These are phyloP conservation scores for Drosophila takahashii DNA, from an alignment of 1,140 invertebrate species.

Conservation along the genomic window DNA sequence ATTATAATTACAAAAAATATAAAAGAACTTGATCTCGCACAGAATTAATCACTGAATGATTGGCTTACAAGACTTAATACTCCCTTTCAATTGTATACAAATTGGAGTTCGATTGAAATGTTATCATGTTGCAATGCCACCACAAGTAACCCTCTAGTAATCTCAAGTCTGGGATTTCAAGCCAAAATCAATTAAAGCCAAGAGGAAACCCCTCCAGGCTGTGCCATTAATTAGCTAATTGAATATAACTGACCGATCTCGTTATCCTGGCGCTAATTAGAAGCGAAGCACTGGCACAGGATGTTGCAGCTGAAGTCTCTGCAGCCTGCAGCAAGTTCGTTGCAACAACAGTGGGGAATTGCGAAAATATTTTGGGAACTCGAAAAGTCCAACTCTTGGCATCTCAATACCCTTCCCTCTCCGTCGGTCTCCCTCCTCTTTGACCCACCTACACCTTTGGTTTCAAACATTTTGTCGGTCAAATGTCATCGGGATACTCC, in stretches of 20 bases:
- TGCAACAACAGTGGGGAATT: background rate
- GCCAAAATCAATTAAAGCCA: constrained; percentile 22
- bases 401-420: background rate
- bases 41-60: too few relatives aligned
- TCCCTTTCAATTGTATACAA: background rate
- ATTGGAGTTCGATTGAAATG: background rate
- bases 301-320: constrained; percentile 21
- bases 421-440: background rate
- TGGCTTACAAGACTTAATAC: too few relatives aligned
- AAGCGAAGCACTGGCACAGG: constrained; percentile 5
- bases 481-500: constrained; percentile 47
- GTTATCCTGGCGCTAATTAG: constrained; percentile 29
- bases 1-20: background rate
- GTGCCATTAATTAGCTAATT: constrained; percentile 44
- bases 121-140: constrained; percentile 1
- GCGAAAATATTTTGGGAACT: background rate
- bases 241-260: constrained; percentile 36
- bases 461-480: constrained; percentile 46
- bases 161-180: constrained; percentile 16
- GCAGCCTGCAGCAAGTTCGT: background rate
- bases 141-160: constrained; percentile 4
- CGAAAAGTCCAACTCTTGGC: background rate
- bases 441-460: constrained; percentile 20
- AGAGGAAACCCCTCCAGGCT: background rate
- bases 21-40: background rate